A percentile compares a stretch with the other conserved stretches of the same genome.
Evolutionary conservation across 2,113 vertebrate species (phyloP).

Genomic region (Dicaeum eximium): DNA sequence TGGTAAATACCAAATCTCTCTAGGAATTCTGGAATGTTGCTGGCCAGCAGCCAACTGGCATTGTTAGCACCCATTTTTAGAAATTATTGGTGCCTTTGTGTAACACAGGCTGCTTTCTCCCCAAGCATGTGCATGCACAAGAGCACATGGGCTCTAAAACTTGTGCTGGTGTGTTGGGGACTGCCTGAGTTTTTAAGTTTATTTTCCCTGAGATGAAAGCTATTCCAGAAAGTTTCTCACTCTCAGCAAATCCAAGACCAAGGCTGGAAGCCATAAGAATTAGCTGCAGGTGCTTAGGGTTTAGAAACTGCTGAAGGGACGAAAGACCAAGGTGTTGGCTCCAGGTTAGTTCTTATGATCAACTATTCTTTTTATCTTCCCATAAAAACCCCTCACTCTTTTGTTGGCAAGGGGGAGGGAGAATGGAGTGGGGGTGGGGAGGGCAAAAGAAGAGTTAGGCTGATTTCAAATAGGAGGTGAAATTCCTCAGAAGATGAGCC

Average conservation of each 20-base stretch:
- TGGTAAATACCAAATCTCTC: neutral
- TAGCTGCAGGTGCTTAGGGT: conserved; percentile 85
- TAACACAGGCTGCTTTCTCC: neutral
- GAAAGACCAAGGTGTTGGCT: conserved; percentile 83
- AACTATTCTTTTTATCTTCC: conserved; percentile 85
- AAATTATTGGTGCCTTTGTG: neutral
- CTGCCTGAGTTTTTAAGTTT: neutral
- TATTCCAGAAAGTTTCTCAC: conserved; percentile 48
- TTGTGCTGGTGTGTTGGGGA: fast-evolving
- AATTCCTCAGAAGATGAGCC: conserved; percentile 64
- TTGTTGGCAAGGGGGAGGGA: conserved; percentile 58
- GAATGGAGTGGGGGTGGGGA: neutral
- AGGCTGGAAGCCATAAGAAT: conserved; percentile 78
- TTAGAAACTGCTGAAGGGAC: conserved; percentile 87
- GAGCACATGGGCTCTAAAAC: neutral
- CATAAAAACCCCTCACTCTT: conserved; percentile 70
- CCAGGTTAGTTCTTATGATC: conserved; percentile 90
- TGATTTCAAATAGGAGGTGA: conserved; percentile 70
- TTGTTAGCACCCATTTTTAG: neutral
- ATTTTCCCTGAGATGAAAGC: conserved; percentile 51
- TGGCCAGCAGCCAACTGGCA: neutral
- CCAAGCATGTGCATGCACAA: fast-evolving
- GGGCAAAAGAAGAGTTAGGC: conserved; percentile 34
- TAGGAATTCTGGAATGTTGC: neutral
- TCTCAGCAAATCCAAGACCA: conserved; percentile 74